Percentiles rank a stretch among this genome's conserved stretches.
Evolutionary conservation across 1,140 invertebrate genomes (phyloP).

Genomic region (Rhynchophorus ferrugineus): DNA sequence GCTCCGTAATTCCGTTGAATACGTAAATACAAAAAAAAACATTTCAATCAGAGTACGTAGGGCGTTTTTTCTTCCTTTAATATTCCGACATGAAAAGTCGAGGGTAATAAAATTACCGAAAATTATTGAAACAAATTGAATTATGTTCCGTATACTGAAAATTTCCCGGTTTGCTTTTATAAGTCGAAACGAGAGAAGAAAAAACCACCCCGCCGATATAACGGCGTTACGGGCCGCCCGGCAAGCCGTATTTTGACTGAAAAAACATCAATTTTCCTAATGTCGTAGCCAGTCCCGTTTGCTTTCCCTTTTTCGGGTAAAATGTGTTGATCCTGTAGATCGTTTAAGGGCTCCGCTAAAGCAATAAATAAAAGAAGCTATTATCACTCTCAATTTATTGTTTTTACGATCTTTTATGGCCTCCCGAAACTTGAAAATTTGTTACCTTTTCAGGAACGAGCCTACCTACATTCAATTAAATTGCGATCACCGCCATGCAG

Average conservation of each 20-base stretch:
- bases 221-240: no score
- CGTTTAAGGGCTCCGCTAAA: constrained; percentile 19
- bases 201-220: no score
- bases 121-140: no score
- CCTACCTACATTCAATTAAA: constrained; percentile 16
- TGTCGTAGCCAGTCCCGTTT: constrained; percentile 12
- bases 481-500: background rate
- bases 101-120: no score
- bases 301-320: constrained; percentile 13
- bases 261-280: constrained; percentile 24
- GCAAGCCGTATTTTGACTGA: constrained; percentile 19
- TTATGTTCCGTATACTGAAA: no score
- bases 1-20: no score
- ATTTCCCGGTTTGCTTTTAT: no score
- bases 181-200: no score
- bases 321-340: constrained; percentile 26
- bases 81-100: no score
- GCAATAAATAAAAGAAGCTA: constrained; percentile 24
- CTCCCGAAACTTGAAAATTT: constrained; percentile 14
- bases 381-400: constrained; percentile 24
- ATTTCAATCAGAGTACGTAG: no score
- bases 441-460: constrained; percentile 10
- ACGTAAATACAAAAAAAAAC: no score
- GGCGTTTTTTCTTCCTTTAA: no score
- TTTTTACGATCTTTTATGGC: constrained; percentile 21